Evolutionary conservation across 1,140 invertebrate species (phyloP).

Genomic region (Drosophila mayri): DNA sequence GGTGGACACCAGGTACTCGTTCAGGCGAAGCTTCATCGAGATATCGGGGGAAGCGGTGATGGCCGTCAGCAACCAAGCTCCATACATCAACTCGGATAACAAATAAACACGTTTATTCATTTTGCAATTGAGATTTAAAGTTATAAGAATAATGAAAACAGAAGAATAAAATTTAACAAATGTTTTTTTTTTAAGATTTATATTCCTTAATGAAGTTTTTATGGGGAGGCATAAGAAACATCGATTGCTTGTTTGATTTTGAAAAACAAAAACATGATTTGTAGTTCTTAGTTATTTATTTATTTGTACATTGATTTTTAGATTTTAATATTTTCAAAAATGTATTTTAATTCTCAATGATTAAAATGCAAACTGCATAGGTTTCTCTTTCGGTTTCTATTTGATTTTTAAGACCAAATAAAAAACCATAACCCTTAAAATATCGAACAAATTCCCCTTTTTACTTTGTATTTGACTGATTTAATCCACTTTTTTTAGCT

Average conservation of each 20-base stretch:
- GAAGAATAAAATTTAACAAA: background rate
- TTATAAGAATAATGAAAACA: background rate
- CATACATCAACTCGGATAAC: background rate
- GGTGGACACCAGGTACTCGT: no score
- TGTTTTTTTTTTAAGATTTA: background rate
- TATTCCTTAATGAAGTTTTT: background rate
- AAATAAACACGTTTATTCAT: background rate
- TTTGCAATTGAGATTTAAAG: background rate
- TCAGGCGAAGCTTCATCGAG: background rate
- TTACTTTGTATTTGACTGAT: background rate
- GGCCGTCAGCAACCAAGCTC: background rate
- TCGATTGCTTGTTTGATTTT: background rate
- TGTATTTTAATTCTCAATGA: no score
- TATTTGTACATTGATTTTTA: background rate
- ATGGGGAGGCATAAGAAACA: no score
- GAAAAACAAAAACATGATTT: background rate
- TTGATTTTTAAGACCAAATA: background rate
- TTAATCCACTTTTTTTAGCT: background rate
- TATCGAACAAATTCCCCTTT: background rate
- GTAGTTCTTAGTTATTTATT: background rate
- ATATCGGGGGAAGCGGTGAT: background rate
- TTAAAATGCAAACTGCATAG: no score
- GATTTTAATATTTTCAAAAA: no score
- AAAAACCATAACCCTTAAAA: background rate
- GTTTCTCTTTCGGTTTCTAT: no score